Conservation (phyloP, 2,797 vertebrate genomes). For the Ciconia nigra region DNA sequence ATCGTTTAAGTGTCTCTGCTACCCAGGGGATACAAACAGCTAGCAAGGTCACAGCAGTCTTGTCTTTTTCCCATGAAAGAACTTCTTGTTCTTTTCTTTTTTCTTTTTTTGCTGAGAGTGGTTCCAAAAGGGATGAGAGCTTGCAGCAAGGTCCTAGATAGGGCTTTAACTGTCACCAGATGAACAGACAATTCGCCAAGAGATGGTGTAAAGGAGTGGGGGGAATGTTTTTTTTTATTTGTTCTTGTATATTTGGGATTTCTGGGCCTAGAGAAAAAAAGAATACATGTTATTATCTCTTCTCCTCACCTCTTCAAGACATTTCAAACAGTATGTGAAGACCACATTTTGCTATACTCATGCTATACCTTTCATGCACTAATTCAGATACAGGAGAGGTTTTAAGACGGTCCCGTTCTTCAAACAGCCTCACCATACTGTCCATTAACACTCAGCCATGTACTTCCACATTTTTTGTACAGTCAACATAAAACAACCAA, state of each 20-base stretch:
- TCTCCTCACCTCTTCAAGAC: background rate
- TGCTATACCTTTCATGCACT: background rate
- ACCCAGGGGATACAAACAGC: background rate
- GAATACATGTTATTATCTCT: background rate
- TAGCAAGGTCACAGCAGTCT: background rate
- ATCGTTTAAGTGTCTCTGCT: background rate
- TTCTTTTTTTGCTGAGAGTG: background rate
- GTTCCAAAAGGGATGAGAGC: conserved; percentile 12
- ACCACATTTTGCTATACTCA: background rate
- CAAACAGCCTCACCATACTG: background rate
- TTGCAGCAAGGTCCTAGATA: background rate
- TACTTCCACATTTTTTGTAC: background rate
- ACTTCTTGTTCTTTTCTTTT: background rate
- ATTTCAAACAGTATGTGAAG: background rate
- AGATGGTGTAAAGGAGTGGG: background rate
- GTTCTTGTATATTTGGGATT: background rate
- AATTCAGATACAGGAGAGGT: background rate
- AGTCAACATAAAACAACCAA: background rate
- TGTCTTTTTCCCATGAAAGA: background rate
- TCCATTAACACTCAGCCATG: background rate
- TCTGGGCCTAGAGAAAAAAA: background rate
- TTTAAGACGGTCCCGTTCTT: background rate
- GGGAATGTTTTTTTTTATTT: background rate
- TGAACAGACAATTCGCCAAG: background rate
- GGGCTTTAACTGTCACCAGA: background rate